phyloP scores from a whole-genome alignment of 2,113 vertebrate genomes.

The Psittacula cyanocephala region DNA sequence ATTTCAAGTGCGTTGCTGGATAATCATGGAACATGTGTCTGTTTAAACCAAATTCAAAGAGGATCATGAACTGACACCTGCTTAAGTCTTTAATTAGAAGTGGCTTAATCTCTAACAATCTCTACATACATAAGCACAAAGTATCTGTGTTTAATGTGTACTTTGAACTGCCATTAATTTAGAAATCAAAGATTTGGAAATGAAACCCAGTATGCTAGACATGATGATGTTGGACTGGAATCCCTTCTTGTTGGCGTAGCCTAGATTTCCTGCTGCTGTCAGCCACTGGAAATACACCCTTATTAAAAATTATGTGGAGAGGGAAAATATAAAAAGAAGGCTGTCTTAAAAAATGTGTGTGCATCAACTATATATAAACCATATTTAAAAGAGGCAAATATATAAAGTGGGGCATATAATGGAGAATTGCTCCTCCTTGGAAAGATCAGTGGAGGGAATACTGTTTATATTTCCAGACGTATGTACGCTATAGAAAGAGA shows the following conservation, averaged over 20 bases:
- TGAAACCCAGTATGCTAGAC: background rate
- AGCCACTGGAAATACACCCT: background rate
- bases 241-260: constrained; percentile 11
- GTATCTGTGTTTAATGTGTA: constrained; percentile 32
- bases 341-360: background rate
- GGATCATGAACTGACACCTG: constrained; percentile 36
- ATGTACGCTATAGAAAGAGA: background rate
- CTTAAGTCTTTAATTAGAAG: constrained; percentile 61
- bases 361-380: background rate
- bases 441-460: background rate
- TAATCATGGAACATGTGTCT: background rate
- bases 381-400: background rate
- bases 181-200: constrained; percentile 64
- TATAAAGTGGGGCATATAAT: background rate
- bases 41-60: constrained; percentile 32
- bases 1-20: background rate
- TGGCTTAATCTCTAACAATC: constrained; percentile 49
- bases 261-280: background rate
- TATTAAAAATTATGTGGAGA: background rate
- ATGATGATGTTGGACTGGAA: constrained; percentile 16
- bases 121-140: constrained; percentile 37
- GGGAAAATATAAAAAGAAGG: background rate
- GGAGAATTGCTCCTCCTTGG: background rate
- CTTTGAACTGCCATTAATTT: constrained; percentile 58
- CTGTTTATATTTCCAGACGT: background rate